Percentiles rank a stretch among this genome's conserved stretches.
Conservation (phyloP, 2,797 vertebrate species). For the Typhlichthys eigenmanni region DNA sequence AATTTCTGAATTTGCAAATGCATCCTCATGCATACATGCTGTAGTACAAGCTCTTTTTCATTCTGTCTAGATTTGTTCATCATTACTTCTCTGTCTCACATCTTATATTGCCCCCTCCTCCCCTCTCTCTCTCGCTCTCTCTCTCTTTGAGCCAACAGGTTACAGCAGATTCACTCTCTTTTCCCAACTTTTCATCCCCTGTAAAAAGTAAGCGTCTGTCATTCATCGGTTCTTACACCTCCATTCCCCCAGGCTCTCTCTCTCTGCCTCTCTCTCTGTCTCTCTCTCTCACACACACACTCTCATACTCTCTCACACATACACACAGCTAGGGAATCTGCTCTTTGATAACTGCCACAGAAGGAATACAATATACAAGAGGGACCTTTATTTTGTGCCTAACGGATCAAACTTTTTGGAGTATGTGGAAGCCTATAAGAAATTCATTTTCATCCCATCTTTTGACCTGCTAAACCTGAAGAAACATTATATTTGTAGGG, state of each 20-base stretch:
- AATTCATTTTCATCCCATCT: conserved; percentile 8
- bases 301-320: conserved; percentile 16
- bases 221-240: too few relatives aligned
- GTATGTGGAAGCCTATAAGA: conserved; percentile 18
- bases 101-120: conserved; percentile 7
- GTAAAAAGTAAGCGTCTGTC: too few relatives aligned
- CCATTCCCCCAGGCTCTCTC: conserved; percentile 26
- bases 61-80: not conserved
- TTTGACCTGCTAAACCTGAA: conserved; percentile 13
- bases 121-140: conserved; percentile 18
- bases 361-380: conserved; percentile 41
- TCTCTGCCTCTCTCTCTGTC: conserved; percentile 61
- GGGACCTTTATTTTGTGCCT: conserved; percentile 15
- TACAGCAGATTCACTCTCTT: conserved; percentile 56
- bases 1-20: too few relatives aligned
- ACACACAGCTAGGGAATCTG: conserved; percentile 1
- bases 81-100: conserved; percentile 7
- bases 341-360: conserved; percentile 12
- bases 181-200: conserved; percentile 52
- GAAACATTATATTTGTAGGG: conserved; percentile 46
- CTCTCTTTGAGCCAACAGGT: conserved; percentile 65
- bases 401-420: conserved; percentile 41
- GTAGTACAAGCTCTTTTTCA: not conserved
- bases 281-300: conserved; percentile 16
- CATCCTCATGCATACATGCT: too few relatives aligned